A percentile compares a stretch with the other conserved stretches of the same genome.
phyloP scores from a whole-genome alignment of 2,888 invertebrate genomes.

The Drosophila niveifrons region DNA sequence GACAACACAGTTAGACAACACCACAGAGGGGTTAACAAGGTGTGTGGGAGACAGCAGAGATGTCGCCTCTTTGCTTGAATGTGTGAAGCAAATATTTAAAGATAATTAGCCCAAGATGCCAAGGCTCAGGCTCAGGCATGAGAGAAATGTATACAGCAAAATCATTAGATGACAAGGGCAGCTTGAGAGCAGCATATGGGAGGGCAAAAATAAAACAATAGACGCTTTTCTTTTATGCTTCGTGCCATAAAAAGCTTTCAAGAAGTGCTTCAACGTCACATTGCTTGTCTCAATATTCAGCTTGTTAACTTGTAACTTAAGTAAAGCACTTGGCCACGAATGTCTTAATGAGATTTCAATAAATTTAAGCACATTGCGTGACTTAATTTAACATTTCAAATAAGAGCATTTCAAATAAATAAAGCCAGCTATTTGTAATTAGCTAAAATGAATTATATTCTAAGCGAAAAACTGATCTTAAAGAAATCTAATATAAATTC shows the following conservation, averaged over 20 bases:
- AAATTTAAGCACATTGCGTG: not conserved
- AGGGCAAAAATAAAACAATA: slow-evolving; percentile 9
- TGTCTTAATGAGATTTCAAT: not conserved
- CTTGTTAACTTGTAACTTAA: slow-evolving; percentile 6
- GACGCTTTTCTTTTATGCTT: not conserved
- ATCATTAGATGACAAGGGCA: slow-evolving; percentile 13
- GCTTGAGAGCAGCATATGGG: not conserved
- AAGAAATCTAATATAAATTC: too few relatives aligned
- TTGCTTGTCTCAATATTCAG: not conserved
- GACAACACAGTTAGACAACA: slow-evolving; percentile 25
- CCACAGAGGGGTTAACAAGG: not conserved
- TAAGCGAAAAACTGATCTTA: too few relatives aligned
- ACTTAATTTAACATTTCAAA: too few relatives aligned
- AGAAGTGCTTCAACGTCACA: not conserved
- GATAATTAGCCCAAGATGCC: slow-evolving; percentile 59
- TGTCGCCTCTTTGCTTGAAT: slow-evolving; percentile 29
- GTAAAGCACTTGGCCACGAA: not conserved
- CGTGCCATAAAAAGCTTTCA: slow-evolving; percentile 12
- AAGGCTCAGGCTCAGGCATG: not conserved
- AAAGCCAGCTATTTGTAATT: not conserved
- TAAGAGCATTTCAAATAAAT: not conserved
- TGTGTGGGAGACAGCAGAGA: not conserved
- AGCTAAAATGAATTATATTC: not conserved
- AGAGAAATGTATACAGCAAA: slow-evolving; percentile 17
- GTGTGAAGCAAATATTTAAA: slow-evolving; percentile 66